These are phyloP conservation scores for Cephalopterus ornatus DNA, from an alignment of 2,113 vertebrate species.

Conservation along the genomic window DNA sequence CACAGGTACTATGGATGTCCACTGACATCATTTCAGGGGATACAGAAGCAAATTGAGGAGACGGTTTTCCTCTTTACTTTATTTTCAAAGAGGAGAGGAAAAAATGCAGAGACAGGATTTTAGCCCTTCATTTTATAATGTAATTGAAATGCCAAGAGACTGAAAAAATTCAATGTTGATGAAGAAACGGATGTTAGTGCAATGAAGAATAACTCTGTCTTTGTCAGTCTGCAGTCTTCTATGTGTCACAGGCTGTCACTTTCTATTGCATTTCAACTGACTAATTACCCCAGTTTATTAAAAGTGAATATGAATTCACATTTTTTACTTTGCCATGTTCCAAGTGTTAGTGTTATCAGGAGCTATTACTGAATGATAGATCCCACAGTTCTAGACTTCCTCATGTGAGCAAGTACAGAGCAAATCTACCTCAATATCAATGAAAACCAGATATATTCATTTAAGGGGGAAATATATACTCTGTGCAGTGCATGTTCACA, in stretches of 20 bases:
- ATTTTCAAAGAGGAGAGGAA: conserved; percentile 16
- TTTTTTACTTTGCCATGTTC: conserved; percentile 61
- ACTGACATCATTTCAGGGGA: background rate
- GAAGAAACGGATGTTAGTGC: conserved; percentile 69
- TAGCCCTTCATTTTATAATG: conserved; percentile 68
- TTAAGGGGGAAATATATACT: conserved; percentile 14
- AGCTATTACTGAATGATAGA: conserved; percentile 56
- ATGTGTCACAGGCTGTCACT: conserved; percentile 71
- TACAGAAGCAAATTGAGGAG: background rate
- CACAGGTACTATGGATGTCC: background rate
- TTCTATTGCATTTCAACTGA: conserved; percentile 70
- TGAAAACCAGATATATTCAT: conserved; percentile 28
- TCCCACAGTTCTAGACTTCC: conserved; percentile 36
- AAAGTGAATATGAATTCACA: conserved; percentile 73
- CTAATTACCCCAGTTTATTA: conserved; percentile 74
- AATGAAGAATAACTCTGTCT: conserved; percentile 68
- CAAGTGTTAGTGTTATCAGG: conserved; percentile 53
- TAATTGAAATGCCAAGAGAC: conserved; percentile 74
- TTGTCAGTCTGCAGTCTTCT: conserved; percentile 68
- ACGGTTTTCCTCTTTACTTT: conserved; percentile 5
- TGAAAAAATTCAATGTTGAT: conserved; percentile 73
- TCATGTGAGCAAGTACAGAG: conserved; percentile 48
- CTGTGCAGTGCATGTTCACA: background rate
- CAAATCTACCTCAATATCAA: conserved; percentile 18
- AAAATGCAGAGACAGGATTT: conserved; percentile 67